Evolutionary conservation across 2,797 vertebrate species (phyloP).

Genomic region (Rhinoraja longicauda): DNA sequence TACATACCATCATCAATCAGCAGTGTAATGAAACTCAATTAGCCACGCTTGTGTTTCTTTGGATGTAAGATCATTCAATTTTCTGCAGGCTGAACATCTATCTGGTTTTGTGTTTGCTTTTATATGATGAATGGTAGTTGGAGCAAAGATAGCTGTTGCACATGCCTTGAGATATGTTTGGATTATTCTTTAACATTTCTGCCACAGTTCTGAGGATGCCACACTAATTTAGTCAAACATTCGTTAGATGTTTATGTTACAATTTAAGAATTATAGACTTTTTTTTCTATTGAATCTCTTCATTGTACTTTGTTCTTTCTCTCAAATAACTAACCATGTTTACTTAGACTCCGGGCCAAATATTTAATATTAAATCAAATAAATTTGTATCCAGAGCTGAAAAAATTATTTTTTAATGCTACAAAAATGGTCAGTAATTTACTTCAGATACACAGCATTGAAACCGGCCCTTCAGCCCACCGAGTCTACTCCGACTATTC

Average conservation of each 20-base stretch:
- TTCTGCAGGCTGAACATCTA: neutral
- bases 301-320: neutral
- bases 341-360: neutral
- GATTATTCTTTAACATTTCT: neutral
- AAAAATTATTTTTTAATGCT: neutral
- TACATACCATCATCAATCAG: no score
- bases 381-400: neutral
- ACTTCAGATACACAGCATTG: no score
- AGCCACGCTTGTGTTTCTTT: neutral
- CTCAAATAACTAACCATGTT: neutral
- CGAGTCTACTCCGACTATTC: no score
- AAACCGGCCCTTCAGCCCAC: no score
- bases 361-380: neutral
- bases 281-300: neutral
- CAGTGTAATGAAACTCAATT: neutral
- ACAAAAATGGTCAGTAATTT: neutral
- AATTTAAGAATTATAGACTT: neutral
- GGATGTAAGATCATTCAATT: neutral
- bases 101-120: neutral
- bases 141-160: neutral
- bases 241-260: neutral
- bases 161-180: neutral
- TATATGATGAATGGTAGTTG: neutral
- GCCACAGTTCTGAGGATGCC: neutral
- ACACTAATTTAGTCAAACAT: neutral